A percentile compares a stretch with the other conserved stretches of the same genome.
Evolutionary conservation across 2,888 invertebrate genomes (phyloP).

Genomic region (Eumacrocentrus americanus): DNA sequence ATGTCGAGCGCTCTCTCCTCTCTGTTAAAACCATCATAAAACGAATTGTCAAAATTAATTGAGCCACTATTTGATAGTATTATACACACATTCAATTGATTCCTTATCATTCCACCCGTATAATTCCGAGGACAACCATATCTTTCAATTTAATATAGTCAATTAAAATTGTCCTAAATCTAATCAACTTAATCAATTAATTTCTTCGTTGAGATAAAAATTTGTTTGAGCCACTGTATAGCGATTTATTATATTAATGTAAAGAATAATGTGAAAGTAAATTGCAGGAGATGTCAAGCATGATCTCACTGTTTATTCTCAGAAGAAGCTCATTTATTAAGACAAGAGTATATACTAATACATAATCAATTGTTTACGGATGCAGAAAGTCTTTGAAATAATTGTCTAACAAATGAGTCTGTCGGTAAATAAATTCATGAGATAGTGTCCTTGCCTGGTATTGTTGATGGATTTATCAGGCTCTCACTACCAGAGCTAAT

Average conservation of each 20-base stretch:
- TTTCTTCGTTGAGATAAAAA: too few species aligned
- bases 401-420: too few species aligned
- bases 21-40: too few species aligned
- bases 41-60: constrained; percentile 22
- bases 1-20: too few species aligned
- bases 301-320: neutral
- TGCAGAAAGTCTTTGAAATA: neutral
- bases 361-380: neutral
- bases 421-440: neutral
- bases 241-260: too few species aligned
- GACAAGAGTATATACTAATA: neutral
- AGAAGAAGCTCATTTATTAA: neutral
- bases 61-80: neutral
- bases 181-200: neutral
- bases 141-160: too few species aligned
- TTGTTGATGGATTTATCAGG: neutral
- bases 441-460: neutral
- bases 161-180: neutral
- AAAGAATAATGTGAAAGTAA: too few species aligned
- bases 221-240: too few species aligned
- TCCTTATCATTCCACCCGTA: constrained; percentile 1
- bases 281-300: too few species aligned
- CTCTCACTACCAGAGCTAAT: too few species aligned
- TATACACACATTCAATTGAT: constrained; percentile 5
- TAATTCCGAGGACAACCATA: too few species aligned